Conservation (phyloP, 1,140 invertebrate genomes). For the Conus betulinus region DNA sequence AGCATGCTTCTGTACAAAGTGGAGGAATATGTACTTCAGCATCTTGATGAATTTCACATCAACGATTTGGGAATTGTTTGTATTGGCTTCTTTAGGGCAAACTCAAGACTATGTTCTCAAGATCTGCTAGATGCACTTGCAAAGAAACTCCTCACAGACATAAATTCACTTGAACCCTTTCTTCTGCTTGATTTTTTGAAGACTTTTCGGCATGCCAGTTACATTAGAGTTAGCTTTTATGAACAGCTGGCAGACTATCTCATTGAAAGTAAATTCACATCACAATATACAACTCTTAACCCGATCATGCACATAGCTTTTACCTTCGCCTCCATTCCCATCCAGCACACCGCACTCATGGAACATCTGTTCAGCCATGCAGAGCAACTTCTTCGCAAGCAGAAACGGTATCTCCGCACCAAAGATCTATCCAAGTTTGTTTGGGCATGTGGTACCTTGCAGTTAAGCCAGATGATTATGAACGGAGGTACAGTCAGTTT, state of each 20-base stretch:
- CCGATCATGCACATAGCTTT: constrained; percentile 35
- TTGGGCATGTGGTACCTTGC: constrained; percentile 32
- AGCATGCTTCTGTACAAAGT: constrained; percentile 11
- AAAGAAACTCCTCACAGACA: constrained; percentile 25
- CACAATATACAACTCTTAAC: constrained; percentile 12
- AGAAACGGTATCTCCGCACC: neutral
- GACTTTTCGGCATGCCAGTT: constrained; percentile 24
- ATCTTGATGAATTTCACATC: constrained; percentile 27
- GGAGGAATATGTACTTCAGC: constrained; percentile 10
- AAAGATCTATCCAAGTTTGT: constrained; percentile 36
- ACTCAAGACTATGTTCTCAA: constrained; percentile 28
- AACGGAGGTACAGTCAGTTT: neutral
- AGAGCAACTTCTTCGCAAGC: neutral
- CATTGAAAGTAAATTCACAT: neutral
- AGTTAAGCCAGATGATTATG: constrained; percentile 23
- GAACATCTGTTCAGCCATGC: constrained; percentile 13
- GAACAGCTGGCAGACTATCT: constrained; percentile 21
- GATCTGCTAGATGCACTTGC: constrained; percentile 29
- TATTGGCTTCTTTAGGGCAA: constrained; percentile 31
- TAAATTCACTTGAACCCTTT: neutral
- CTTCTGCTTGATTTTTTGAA: constrained; percentile 26
- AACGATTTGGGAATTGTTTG: constrained; percentile 34
- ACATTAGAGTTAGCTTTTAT: constrained; percentile 27
- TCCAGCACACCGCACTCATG: constrained; percentile 14
- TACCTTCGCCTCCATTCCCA: constrained; percentile 13